Evolutionary conservation across 2,113 vertebrate species (phyloP).

Genomic region (Boulengeromyrus knoepffleri): DNA sequence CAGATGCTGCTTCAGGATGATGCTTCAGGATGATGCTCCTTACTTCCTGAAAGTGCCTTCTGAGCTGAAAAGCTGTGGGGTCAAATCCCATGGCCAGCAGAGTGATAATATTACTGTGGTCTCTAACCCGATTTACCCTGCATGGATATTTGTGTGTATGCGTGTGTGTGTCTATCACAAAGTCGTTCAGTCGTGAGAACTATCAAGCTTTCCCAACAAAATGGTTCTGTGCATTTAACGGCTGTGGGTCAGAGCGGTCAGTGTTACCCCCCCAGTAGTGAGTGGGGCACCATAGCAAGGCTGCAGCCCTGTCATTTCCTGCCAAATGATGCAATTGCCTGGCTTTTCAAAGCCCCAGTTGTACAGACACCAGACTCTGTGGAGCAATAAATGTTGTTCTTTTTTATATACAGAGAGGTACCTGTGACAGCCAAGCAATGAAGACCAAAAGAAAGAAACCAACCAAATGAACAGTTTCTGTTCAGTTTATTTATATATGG

Average conservation of each 20-base stretch:
- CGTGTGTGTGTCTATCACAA: neutral
- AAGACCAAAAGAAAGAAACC: neutral
- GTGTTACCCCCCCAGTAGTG: neutral
- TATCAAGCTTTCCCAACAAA: neutral
- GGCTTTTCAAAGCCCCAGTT: neutral
- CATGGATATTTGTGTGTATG: neutral
- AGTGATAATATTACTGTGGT: neutral
- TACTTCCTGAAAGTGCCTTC: too few species aligned
- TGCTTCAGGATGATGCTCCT: too few species aligned
- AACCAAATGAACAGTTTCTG: neutral
- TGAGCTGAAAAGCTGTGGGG: too few species aligned
- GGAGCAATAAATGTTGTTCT: neutral
- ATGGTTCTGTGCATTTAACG: neutral
- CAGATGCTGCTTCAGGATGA: too few species aligned
- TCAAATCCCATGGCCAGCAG: neutral
- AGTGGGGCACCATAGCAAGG: neutral
- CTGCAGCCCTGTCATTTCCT: neutral
- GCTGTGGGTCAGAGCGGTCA: neutral
- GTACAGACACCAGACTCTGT: neutral
- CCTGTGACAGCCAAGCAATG: neutral
- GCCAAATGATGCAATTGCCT: neutral
- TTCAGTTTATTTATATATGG: neutral
- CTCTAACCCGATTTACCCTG: neutral
- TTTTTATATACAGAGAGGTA: neutral
- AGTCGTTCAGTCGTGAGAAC: neutral